Base-by-base conservation (phyloP, 2,888 invertebrate species). In the Aspidapion aeneum region DNA sequence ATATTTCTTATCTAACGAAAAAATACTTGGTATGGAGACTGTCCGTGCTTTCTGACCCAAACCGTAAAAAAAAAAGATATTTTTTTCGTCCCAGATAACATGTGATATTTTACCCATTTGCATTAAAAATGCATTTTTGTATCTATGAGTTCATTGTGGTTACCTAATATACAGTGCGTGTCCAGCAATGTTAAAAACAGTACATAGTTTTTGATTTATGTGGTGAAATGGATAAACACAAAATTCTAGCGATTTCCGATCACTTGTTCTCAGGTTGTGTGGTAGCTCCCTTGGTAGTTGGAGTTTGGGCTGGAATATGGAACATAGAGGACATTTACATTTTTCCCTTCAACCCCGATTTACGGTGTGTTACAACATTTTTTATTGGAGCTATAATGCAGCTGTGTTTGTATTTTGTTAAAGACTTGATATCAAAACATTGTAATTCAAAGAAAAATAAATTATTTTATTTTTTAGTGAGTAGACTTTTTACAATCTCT, bases 291-390 rank as follows among this genome's bases (percentile, higher is more conserved):
- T 73, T 83, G 57, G 82, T 83, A 0, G 79, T 86, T 1, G 78
- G 79, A 1, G 81, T 81, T 68, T 87, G 86, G 86, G 74, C 83
- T 59, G 85, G 85, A 1, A 78, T 81, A 17, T 87, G 85, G 86
- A 75, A 74, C 22, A 73, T 83, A 57, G 79, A 85, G 80, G 82
- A 84, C 62, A 65, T 78, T 49, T 77, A 83, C 35, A 35, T 35
- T 35, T 35, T 35, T 35, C 35, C 35, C 3, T 7, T 7, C 35
- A 35, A 35, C 35, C 35, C 35, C 5, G 12, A 12, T 35, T 35
- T 35, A 35, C 3, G 35, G 3, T 3, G 5, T 35, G 5, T 35
- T 35, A 12, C 12, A 12, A 7, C 35, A 7, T 7, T 35, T 35
- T 35, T 35, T 35, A 35, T 35, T 12, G 12, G 35, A 7, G 35